A percentile compares a stretch with the other conserved stretches of the same genome.
Conservation (phyloP, 2,888 invertebrate species). For the Orthosia cruda region DNA sequence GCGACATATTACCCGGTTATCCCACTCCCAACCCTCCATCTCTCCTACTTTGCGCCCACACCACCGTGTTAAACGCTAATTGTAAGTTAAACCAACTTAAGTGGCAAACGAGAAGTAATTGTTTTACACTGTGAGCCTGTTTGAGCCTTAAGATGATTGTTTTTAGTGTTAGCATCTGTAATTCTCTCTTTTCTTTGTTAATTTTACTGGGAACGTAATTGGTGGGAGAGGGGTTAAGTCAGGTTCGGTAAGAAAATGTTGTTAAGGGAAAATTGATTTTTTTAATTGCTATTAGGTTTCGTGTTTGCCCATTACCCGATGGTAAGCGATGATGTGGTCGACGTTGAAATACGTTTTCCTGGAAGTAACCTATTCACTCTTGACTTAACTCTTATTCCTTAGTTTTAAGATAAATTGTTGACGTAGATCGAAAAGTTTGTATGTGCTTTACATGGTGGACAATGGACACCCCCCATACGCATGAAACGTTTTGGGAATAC, state of each 20-base stretch:
- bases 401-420: conserved; percentile 8
- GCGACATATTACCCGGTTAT: too few relatives aligned
- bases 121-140: conserved; percentile 81
- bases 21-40: not conserved
- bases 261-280: not conserved
- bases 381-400: too few relatives aligned
- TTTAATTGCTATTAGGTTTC: too few relatives aligned
- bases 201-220: conserved; percentile 56
- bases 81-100: conserved; percentile 79
- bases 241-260: conserved; percentile 40
- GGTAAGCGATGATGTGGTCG: too few relatives aligned
- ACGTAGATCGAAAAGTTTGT: not conserved
- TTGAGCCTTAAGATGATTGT: conserved; percentile 75
- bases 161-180: conserved; percentile 71
- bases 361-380: too few relatives aligned
- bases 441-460: not conserved
- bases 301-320: too few relatives aligned
- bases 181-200: conserved; percentile 58
- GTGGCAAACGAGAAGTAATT: conserved; percentile 85
- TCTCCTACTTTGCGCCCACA: conserved; percentile 57
- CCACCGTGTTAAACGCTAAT: conserved; percentile 78
- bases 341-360: too few relatives aligned
- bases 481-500: too few relatives aligned
- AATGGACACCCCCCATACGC: too few relatives aligned
- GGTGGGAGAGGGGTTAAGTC: conserved; percentile 38